Base-by-base conservation (phyloP, 1,140 invertebrate genomes). In the Euura lappo region DNA sequence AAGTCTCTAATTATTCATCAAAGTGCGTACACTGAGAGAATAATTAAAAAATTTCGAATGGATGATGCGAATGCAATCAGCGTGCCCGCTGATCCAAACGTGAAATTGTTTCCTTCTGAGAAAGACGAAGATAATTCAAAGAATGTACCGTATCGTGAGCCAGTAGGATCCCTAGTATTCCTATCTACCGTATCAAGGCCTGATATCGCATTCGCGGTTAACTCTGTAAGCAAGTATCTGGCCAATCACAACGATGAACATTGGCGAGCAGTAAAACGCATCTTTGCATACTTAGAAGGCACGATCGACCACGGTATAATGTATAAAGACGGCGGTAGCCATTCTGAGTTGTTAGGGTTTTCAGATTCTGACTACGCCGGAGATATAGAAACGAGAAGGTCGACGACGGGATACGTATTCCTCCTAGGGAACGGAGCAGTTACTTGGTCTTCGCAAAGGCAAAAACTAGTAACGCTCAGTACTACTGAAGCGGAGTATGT, bases 1-100 rank as follows among this genome's bases (percentile, higher is more conserved):
- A 75, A 68, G 79, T 44, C 80, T 81, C 45, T 71, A 78, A 51
- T 74, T 69, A 7, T 87, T 83, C 85, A 78, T 81, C 70, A 60
- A 80, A 60, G 78, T 44, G 73, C 72, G 6, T 42, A 72, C 11
- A 77, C 78, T 70, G 77, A 72, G n/a, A 81, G 28, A 78, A 79
- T 44, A 65, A 77, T 10, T 6, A 79, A 71, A 72, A 81, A 3
- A 66, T 74, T 5, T 79, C 81, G 72, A 68, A 60, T 60, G 51
- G 1, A 81, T 60, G 81, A 87, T 45, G 65, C 79, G 1, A 78
- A 77, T 46, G 81, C 77, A 28, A 79, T 79, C 2, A 81, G 81
- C 70, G 65, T 79, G 4, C 74, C 78, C 74, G 79, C 79, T 2
- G 74, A 76, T 44, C 65, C 81, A 5, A 69, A 77, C 11, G 78